Conservation (phyloP, 2,888 invertebrate species). For the Pseudococcus longispinus region DNA sequence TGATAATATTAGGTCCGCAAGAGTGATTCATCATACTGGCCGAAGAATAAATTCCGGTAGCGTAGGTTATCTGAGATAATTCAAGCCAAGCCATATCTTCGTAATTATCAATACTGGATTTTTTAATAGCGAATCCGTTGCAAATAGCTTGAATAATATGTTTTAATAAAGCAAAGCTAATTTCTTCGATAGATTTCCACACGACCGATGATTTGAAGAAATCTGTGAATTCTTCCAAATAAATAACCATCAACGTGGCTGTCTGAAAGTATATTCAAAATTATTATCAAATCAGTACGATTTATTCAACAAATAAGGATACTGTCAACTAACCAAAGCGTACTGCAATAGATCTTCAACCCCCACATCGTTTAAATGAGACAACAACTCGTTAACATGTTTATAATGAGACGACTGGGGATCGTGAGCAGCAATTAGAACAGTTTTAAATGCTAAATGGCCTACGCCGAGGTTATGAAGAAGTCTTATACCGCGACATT, state of each 20-base stretch:
- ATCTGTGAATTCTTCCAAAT: constrained; percentile 71
- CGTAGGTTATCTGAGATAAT: constrained; percentile 66
- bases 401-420: constrained; percentile 66
- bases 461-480: constrained; percentile 78
- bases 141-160: constrained; percentile 82
- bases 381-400: constrained; percentile 74
- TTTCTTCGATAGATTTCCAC: constrained; percentile 64
- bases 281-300: neutral
- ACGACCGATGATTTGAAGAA: constrained; percentile 67
- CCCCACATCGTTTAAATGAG: constrained; percentile 75
- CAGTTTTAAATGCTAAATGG: constrained; percentile 76
- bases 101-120: constrained; percentile 62
- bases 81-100: neutral
- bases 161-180: constrained; percentile 75
- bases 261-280: constrained; percentile 65
- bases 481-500: constrained; percentile 73
- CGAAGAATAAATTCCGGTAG: constrained; percentile 84
- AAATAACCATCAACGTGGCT: constrained; percentile 72
- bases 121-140: constrained; percentile 75
- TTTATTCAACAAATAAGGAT: neutral
- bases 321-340: constrained; percentile 68
- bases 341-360: constrained; percentile 74
- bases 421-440: constrained; percentile 65
- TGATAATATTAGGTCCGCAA: constrained; percentile 82
- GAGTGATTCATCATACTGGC: constrained; percentile 93